Evolutionary conservation across 2,797 vertebrate species (phyloP).

Genomic region (Phalanger gymnotis): DNA sequence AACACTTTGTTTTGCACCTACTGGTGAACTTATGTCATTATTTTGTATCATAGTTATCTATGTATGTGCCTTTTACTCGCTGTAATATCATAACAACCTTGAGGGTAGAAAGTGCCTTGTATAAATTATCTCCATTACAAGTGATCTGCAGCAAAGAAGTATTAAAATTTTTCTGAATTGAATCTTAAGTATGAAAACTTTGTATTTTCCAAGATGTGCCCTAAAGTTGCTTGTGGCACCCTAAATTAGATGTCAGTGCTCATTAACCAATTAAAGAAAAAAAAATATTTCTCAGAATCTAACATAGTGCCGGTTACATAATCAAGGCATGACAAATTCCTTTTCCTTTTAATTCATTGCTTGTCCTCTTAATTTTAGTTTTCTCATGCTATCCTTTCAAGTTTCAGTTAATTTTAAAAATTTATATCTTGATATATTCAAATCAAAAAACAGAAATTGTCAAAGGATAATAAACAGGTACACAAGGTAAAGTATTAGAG

Average conservation of each 20-base stretch:
- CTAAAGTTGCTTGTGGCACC: background rate
- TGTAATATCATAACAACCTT: background rate
- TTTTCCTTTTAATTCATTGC: background rate
- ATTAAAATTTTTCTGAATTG: background rate
- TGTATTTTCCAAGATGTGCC: background rate
- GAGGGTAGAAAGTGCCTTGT: background rate
- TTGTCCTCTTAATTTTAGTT: background rate
- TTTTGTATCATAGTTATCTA: background rate
- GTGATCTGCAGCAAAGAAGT: background rate
- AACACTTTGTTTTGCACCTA: background rate
- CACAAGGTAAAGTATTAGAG: background rate
- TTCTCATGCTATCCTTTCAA: background rate
- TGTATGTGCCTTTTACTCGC: background rate
- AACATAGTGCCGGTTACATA: background rate
- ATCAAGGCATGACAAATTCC: background rate
- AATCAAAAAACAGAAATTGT: background rate
- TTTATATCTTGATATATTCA: background rate
- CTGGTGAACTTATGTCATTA: background rate
- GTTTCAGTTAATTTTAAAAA: background rate
- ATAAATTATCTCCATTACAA: background rate
- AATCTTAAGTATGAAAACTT: background rate
- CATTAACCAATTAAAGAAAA: background rate
- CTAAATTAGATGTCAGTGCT: background rate
- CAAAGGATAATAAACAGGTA: background rate
- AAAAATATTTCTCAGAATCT: background rate